Evolutionary conservation across 1,140 invertebrate genomes (phyloP), one percentile per base, ranked within the genome.

Genomic region (Rhagoletis pomonella): DNA sequence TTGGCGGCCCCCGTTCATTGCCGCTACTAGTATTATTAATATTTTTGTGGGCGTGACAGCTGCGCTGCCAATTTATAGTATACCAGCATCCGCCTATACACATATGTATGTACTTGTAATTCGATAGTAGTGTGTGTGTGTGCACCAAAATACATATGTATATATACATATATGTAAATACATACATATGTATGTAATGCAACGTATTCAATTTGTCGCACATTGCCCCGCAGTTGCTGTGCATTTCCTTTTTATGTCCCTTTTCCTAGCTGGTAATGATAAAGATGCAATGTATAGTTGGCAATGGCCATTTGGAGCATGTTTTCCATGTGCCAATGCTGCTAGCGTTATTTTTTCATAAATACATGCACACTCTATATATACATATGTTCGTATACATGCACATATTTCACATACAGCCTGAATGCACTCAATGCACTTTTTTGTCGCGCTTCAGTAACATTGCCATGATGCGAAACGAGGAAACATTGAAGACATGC

Each of bases 21-120:
- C 5, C 42, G 67, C 42, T 44, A 17, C 67, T 73, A 73, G 47
- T 73, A 47, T 73, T 73, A 73, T 73, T 73, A 73, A 73, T 73
- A 73, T 73, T 73, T 47, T 73, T 44, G 67, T 73, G 67, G 67
- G 67, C 67, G 67, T 73, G 67, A 73, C 67, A 73, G 67, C 67
- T 73, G 67, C n/a, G 67, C 42, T 73, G 67, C 39, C 39, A 39
- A 73, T 73, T 73, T 73, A 55, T 81, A 55, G 50, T 81, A 81
- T 14, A 77, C n/a, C 65, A 44, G n/a, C 5, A 55, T 47, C 10
- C 73, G 55, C 19, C 19, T 9, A 29, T 42, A 81, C 0, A 55
- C 42, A 44, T 17, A 73, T 47, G 9, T 10, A 10, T 39, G 19
- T 39, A 64, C 58, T 59, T 29, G 29, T 29, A 29, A 0, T 29